Percentiles rank a stretch among this genome's conserved stretches.
Evolutionary conservation across 2,113 vertebrate genomes (phyloP).

Genomic region (Sprattus sprattus): DNA sequence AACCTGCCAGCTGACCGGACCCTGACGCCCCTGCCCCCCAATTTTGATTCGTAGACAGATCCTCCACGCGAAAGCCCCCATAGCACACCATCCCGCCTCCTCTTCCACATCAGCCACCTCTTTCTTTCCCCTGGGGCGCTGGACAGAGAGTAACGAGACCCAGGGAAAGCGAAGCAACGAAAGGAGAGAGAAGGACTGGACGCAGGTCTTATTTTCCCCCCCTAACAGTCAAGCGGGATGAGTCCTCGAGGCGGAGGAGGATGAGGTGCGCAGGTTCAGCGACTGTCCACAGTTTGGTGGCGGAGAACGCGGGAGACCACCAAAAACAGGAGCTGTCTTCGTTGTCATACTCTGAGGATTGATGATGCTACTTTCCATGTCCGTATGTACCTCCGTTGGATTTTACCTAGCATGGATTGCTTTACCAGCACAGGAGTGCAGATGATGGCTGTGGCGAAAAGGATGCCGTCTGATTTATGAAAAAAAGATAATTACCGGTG

Average conservation of each 20-base stretch:
- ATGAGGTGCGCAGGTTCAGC: conserved; percentile 62
- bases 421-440: conserved; percentile 62
- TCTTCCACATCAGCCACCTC: conserved; percentile 34
- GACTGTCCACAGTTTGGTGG: conserved; percentile 50
- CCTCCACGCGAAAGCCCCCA: conserved; percentile 42
- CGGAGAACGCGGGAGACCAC: conserved; percentile 57
- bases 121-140: conserved; percentile 59
- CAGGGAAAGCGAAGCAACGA: conserved; percentile 45
- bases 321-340: conserved; percentile 57
- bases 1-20: conserved; percentile 59
- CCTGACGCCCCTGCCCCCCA: conserved; percentile 38
- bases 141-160: conserved; percentile 61
- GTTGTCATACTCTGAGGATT: conserved; percentile 60
- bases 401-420: conserved; percentile 57
- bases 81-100: conserved; percentile 47
- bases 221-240: conserved; percentile 46
- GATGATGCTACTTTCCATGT: conserved; percentile 54
- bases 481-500: conserved; percentile 31
- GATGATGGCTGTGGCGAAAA: conserved; percentile 55
- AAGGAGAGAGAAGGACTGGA: conserved; percentile 48
- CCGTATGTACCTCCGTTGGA: conserved; percentile 59
- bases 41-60: conserved; percentile 46
- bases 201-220: conserved; percentile 49
- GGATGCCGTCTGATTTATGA: conserved; percentile 56
- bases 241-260: conserved; percentile 61